phyloP scores from a whole-genome alignment of 2,797 vertebrate genomes.

The Muscicapa striata region DNA sequence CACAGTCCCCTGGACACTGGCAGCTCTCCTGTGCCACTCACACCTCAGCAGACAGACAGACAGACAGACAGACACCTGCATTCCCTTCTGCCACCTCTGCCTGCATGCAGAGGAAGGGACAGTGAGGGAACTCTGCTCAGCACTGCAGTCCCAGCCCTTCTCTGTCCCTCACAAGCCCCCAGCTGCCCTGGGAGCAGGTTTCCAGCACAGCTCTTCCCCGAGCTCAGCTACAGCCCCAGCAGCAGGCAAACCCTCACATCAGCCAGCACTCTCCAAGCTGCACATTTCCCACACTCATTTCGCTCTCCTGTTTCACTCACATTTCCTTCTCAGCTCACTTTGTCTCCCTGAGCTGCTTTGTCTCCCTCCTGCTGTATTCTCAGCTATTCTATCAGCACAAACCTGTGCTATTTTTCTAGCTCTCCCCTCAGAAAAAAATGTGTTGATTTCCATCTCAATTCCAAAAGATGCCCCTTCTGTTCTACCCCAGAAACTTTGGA shows the following conservation, averaged over 20 bases:
- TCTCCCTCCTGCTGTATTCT: neutral
- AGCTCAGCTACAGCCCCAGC: neutral
- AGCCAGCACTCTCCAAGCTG: neutral
- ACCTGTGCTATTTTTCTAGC: neutral
- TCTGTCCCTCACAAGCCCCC: neutral
- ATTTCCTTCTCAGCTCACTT: neutral
- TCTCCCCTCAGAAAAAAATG: neutral
- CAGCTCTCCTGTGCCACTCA: neutral
- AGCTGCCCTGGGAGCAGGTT: neutral
- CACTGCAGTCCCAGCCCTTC: neutral
- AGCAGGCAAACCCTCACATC: neutral
- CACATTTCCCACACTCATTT: neutral
- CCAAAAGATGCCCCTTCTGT: neutral
- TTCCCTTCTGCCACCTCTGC: neutral
- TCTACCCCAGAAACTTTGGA: neutral
- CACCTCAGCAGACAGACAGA: neutral
- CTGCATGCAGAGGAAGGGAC: neutral
- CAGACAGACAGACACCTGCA: neutral
- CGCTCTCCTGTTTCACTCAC: neutral
- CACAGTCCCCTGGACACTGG: accelerated
- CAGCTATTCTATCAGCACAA: neutral
- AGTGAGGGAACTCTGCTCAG: neutral
- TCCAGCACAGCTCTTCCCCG: neutral
- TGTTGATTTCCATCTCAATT: neutral
- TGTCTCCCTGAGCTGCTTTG: neutral